Conservation (phyloP, 2,113 vertebrate genomes). For the Empidonax traillii region DNA sequence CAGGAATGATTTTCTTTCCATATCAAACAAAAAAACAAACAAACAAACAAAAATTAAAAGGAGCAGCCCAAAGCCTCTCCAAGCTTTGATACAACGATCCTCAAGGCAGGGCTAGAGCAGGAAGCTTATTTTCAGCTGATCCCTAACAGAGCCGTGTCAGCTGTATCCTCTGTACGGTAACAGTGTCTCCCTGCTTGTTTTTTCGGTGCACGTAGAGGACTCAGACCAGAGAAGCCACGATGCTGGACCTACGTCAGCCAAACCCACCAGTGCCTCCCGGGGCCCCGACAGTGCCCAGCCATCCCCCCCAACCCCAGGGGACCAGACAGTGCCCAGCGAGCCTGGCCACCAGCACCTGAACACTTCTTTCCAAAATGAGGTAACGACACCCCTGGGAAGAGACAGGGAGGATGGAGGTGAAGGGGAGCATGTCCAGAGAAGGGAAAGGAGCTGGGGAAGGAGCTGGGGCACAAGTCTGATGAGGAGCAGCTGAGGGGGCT, state of each 20-base stretch:
- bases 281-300: neutral
- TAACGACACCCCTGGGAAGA: neutral
- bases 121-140: neutral
- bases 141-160: neutral
- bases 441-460: neutral
- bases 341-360: neutral
- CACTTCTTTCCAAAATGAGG: neutral
- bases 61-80: neutral
- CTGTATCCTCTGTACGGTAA: neutral
- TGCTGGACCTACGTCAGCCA: fast-evolving
- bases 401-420: neutral
- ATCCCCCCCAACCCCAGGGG: fast-evolving
- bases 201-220: neutral
- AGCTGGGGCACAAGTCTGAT: neutral
- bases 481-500: neutral
- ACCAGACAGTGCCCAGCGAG: neutral
- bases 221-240: neutral
- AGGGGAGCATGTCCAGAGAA: fast-evolving
- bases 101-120: neutral
- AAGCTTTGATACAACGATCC: neutral
- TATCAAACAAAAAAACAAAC: neutral
- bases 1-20: neutral
- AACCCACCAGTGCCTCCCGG: neutral
- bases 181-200: neutral
- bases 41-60: neutral